Percentiles rank a stretch among this genome's conserved stretches.
Conservation (phyloP, 2,888 invertebrate species). For the Quadroppia sp. region DNA sequence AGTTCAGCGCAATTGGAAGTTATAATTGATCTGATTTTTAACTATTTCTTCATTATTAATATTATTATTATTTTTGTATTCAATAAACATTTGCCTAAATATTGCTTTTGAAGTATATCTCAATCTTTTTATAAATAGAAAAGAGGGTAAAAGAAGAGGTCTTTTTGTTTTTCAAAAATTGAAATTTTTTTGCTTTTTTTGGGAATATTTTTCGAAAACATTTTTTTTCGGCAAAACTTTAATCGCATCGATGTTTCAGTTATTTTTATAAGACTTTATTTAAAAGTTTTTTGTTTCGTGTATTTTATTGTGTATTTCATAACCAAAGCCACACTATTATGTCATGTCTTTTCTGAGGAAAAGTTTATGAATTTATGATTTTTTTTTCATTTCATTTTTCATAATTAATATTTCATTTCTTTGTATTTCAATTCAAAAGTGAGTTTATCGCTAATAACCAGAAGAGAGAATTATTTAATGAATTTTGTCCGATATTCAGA, state of each 20-base stretch:
- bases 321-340: conserved; percentile 31
- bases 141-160: background rate
- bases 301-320: conserved; percentile 5
- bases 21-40: conserved; percentile 25
- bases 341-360: conserved; percentile 20
- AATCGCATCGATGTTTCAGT: conserved; percentile 33
- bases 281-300: background rate
- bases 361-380: background rate
- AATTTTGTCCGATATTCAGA: background rate
- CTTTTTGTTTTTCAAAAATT: background rate
- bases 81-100: conserved; percentile 31
- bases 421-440: background rate
- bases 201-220: background rate
- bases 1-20: conserved; percentile 28
- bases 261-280: conserved; percentile 10
- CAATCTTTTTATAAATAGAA: background rate
- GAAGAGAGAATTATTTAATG: conserved; percentile 19
- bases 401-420: background rate
- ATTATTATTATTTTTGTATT: background rate
- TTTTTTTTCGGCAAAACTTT: conserved; percentile 26
- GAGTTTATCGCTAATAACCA: conserved; percentile 36
- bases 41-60: conserved; percentile 24
- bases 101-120: conserved; percentile 25
- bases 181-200: background rate
- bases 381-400: background rate